Conservation (phyloP, 1,140 invertebrate genomes). For the Neodiprion virginianus region DNA sequence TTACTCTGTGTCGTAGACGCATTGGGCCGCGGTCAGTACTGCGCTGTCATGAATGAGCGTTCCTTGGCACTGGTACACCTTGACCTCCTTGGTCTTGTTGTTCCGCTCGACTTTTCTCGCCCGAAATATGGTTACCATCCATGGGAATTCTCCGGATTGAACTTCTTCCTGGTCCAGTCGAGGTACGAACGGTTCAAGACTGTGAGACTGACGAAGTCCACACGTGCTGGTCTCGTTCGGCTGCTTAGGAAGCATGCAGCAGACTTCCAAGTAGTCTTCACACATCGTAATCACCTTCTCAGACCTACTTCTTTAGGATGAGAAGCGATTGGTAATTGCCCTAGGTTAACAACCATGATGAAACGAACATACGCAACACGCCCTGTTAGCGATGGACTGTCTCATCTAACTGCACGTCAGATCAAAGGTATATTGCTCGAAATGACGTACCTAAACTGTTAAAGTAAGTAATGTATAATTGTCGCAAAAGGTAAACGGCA, state of each 20-base stretch:
- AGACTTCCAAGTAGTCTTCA: not conserved
- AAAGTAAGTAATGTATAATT: too few relatives aligned
- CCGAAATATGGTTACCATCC: constrained; percentile 43
- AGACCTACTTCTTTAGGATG: too few relatives aligned
- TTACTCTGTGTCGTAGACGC: not conserved
- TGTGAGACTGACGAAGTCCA: not conserved
- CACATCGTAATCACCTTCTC: not conserved
- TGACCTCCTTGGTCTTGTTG: not conserved
- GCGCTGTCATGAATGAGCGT: constrained; percentile 42
- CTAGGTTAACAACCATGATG: too few relatives aligned
- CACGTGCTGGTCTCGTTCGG: not conserved
- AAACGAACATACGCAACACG: too few relatives aligned
- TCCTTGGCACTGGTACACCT: constrained; percentile 45
- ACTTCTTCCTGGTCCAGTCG: constrained; percentile 25
- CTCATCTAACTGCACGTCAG: too few relatives aligned
- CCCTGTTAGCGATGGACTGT: too few relatives aligned
- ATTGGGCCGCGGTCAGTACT: constrained; percentile 47
- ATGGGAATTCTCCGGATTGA: constrained; percentile 53
- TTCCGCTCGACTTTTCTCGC: not conserved
- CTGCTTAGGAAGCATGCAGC: not conserved
- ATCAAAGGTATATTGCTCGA: too few relatives aligned
- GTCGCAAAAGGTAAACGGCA: too few relatives aligned
- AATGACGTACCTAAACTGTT: too few relatives aligned
- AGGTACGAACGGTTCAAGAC: not conserved
- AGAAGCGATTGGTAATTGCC: too few relatives aligned